Conservation (phyloP, 2,113 vertebrate genomes). For the Spea multiplicata region DNA sequence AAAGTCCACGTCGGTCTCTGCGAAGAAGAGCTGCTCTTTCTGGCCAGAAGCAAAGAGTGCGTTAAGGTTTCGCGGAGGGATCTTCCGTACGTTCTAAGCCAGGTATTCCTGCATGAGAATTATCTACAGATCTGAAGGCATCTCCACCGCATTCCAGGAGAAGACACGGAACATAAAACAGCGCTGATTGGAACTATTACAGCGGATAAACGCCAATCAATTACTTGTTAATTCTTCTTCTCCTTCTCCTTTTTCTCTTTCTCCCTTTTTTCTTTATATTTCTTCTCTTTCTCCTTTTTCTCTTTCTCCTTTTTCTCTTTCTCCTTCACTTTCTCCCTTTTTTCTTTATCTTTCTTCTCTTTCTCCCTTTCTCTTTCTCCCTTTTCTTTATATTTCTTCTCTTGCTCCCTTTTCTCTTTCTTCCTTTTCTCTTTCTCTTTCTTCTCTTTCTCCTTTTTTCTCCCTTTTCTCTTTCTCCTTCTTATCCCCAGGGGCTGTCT, state of each 20-base stretch:
- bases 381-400: no score
- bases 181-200: no score
- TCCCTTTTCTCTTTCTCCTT: background rate
- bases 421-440: no score
- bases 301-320: no score
- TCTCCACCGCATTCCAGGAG: background rate
- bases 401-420: rapidly evolving
- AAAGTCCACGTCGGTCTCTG: conserved; percentile 76
- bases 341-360: no score
- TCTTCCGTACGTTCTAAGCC: conserved; percentile 76
- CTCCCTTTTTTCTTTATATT: no score
- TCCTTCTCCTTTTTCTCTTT: no score
- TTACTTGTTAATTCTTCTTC: no score
- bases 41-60: conserved; percentile 66
- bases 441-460: no score
- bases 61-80: conserved; percentile 84
- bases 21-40: conserved; percentile 67
- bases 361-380: rapidly evolving
- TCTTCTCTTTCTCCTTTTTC: no score
- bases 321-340: rapidly evolving
- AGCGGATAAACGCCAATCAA: no score
- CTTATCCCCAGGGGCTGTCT: conserved; percentile 69
- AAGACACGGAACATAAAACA: no score
- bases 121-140: background rate
- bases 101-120: conserved; percentile 59